Conservation (phyloP, 2,113 vertebrate species). For the Tachycineta bicolor region DNA sequence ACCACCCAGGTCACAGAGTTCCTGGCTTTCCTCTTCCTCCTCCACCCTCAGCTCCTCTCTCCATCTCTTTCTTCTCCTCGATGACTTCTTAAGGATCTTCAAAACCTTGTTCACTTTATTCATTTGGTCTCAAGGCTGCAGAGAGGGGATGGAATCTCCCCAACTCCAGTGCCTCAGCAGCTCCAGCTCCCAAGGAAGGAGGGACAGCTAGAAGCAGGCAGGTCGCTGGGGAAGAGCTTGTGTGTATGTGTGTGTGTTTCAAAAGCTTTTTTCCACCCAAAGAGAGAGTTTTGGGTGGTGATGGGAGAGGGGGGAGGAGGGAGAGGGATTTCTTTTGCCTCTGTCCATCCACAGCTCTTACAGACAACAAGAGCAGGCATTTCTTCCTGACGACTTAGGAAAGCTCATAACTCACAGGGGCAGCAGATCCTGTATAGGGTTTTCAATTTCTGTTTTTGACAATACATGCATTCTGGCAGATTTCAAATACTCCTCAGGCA, state of each 20-base stretch:
- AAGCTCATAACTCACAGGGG: constrained; percentile 60
- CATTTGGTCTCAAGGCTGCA: constrained; percentile 44
- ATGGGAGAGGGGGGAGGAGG: background rate
- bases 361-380: constrained; percentile 35
- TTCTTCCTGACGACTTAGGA: constrained; percentile 41
- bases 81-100: constrained; percentile 76
- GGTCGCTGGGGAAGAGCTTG: background rate
- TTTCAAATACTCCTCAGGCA: constrained; percentile 71
- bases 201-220: constrained; percentile 6
- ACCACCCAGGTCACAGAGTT: constrained; percentile 67
- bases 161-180: background rate
- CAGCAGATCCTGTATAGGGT: constrained; percentile 49
- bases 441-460: constrained; percentile 59
- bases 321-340: constrained; percentile 27
- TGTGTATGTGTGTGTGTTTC: background rate
- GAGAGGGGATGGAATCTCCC: background rate
- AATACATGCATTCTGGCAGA: constrained; percentile 70
- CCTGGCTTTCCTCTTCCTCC: constrained; percentile 69
- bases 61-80: constrained; percentile 73
- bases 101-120: constrained; percentile 75
- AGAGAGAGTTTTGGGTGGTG: background rate
- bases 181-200: constrained; percentile 14
- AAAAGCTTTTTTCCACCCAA: constrained; percentile 34
- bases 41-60: constrained; percentile 71
- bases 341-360: constrained; percentile 39